These are phyloP conservation scores for Gallinago undulata DNA, from an alignment of 2,113 vertebrate genomes.

Conservation along the genomic window DNA sequence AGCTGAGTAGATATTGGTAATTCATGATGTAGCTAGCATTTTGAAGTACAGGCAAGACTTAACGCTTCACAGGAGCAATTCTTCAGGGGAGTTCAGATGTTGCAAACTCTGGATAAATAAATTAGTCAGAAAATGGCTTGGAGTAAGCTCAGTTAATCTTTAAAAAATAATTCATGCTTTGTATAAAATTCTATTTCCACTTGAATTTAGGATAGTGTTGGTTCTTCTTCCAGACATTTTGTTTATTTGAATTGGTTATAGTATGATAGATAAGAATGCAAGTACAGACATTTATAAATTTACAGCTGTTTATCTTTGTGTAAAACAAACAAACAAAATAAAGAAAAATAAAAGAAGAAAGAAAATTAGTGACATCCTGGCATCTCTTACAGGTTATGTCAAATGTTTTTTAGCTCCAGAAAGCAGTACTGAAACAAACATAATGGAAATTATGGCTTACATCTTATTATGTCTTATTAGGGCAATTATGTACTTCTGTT, in stretches of 20 bases:
- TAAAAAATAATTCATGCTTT: neutral
- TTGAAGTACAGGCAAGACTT: neutral
- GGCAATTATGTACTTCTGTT: neutral
- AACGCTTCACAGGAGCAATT: neutral
- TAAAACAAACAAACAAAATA: neutral
- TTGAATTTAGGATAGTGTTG: neutral
- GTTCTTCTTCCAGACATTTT: neutral
- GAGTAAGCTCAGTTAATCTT: neutral
- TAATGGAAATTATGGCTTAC: neutral
- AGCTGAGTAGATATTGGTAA: neutral
- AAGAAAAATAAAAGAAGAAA: neutral
- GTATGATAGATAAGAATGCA: neutral
- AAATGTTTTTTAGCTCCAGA: neutral
- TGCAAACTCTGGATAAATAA: neutral
- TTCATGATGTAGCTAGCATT: neutral
- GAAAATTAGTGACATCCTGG: rapidly evolving
- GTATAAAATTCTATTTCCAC: neutral
- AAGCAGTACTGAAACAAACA: neutral
- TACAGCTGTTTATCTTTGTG: neutral
- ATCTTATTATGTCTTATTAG: neutral
- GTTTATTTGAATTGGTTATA: neutral
- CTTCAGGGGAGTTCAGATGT: neutral
- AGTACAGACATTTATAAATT: neutral
- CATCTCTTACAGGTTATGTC: neutral
- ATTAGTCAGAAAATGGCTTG: neutral